These are phyloP conservation scores for Odontamblyopus lacepedii DNA, from an alignment of 2,797 vertebrate genomes.

Conservation along the genomic window DNA sequence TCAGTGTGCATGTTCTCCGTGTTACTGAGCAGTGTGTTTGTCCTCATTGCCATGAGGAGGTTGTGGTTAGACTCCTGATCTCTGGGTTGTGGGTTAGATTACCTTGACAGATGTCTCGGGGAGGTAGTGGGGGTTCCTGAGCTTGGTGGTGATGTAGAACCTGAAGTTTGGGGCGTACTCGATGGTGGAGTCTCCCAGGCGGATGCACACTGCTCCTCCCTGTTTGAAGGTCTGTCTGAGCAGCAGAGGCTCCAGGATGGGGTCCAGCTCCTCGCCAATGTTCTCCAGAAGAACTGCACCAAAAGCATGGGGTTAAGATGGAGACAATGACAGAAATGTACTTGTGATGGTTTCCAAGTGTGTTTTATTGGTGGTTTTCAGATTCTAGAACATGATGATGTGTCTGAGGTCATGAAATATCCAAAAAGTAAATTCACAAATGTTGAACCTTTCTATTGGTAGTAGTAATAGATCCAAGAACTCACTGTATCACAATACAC, in stretches of 20 bases:
- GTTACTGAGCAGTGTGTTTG: background rate
- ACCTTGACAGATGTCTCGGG: constrained; percentile 90
- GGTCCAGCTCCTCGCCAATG: constrained; percentile 87
- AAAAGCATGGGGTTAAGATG: background rate
- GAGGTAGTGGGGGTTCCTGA: constrained; percentile 89
- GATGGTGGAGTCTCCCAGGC: constrained; percentile 85
- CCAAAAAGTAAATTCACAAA: too few relatives aligned
- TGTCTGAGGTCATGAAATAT: too few relatives aligned
- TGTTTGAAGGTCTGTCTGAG: constrained; percentile 91
- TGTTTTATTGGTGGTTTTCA: too few relatives aligned
- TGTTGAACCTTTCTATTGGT: too few relatives aligned
- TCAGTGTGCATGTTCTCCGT: background rate
- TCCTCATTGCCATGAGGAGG: too few relatives aligned
- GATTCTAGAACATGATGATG: too few relatives aligned
- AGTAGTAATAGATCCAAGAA: too few relatives aligned
- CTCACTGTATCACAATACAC: too few relatives aligned
- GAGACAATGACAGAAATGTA: background rate
- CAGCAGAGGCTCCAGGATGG: constrained; percentile 87
- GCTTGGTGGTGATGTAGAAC: constrained; percentile 90
- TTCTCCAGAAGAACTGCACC: constrained; percentile 86
- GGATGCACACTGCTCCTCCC: constrained; percentile 83
- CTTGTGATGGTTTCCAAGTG: background rate
- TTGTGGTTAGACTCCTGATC: background rate
- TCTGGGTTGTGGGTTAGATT: background rate
- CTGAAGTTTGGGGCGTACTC: constrained; percentile 87